phyloP scores from a whole-genome alignment of 2,113 vertebrate genomes.

The Neolamprologus tretocephalus region DNA sequence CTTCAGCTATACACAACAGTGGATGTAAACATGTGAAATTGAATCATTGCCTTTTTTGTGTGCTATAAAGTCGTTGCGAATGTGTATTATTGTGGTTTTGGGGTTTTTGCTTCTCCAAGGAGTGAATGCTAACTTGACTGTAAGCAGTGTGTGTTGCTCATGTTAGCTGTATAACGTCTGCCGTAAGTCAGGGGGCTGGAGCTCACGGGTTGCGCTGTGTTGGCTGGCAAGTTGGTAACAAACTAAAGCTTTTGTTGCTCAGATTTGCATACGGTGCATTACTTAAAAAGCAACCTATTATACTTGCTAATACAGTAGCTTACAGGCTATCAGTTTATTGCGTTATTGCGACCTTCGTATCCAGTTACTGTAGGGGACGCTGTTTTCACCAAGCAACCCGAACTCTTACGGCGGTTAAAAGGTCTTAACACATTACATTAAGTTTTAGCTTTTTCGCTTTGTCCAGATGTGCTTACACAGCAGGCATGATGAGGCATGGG shows the following conservation, averaged over 20 bases:
- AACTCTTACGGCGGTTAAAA: neutral
- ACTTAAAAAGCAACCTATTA: neutral
- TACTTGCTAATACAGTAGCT: neutral
- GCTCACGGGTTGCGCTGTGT: neutral
- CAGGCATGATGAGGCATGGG: neutral
- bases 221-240: neutral
- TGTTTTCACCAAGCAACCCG: neutral
- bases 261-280: neutral
- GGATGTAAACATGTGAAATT: neutral
- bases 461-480: neutral
- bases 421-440: neutral
- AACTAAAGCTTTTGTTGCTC: neutral
- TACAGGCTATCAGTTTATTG: neutral
- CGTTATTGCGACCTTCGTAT: neutral
- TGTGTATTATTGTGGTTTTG: neutral
- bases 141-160: neutral
- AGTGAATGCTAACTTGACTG: neutral
- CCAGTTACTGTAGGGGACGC: neutral
- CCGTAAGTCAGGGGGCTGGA: neutral
- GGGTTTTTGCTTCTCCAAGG: neutral
- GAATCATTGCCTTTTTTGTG: neutral
- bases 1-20: neutral
- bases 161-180: neutral
- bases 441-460: neutral
- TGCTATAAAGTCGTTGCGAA: no score